Percentiles rank a stretch among this genome's conserved stretches.
These are phyloP conservation scores for Schizaphis graminum DNA, from an alignment of 2,888 invertebrate species.

Conservation along the genomic window DNA sequence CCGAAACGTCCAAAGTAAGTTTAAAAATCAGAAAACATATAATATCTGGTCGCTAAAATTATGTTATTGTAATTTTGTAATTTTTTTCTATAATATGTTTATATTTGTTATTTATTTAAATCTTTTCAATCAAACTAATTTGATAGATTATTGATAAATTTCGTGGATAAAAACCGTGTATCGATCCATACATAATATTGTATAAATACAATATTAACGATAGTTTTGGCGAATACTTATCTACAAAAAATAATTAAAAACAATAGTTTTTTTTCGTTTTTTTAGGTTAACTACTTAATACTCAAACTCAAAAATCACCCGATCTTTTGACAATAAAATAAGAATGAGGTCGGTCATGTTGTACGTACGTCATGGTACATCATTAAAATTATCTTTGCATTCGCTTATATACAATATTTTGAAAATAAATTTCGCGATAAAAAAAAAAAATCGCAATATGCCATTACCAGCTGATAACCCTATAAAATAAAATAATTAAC, in stretches of 20 bases:
- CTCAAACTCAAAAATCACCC: not conserved
- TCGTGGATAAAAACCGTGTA: not conserved
- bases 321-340: not conserved
- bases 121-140: not conserved
- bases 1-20: not conserved
- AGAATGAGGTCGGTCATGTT: not conserved
- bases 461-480: constrained; percentile 37
- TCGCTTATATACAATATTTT: not conserved
- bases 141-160: not conserved
- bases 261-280: not conserved
- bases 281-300: not conserved
- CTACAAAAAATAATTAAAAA: not conserved
- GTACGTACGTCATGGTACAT: not conserved
- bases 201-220: not conserved
- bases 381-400: not conserved
- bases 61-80: not conserved
- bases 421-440: constrained; percentile 36
- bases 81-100: not conserved
- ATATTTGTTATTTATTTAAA: not conserved
- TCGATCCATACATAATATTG: not conserved
- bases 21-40: not conserved
- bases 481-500: constrained; percentile 10
- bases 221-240: not conserved
- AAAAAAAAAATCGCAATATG: constrained; percentile 9
- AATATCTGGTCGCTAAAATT: not conserved